These are phyloP conservation scores for Gasteruption jaculator DNA, from an alignment of 2,888 invertebrate species.

Conservation along the genomic window DNA sequence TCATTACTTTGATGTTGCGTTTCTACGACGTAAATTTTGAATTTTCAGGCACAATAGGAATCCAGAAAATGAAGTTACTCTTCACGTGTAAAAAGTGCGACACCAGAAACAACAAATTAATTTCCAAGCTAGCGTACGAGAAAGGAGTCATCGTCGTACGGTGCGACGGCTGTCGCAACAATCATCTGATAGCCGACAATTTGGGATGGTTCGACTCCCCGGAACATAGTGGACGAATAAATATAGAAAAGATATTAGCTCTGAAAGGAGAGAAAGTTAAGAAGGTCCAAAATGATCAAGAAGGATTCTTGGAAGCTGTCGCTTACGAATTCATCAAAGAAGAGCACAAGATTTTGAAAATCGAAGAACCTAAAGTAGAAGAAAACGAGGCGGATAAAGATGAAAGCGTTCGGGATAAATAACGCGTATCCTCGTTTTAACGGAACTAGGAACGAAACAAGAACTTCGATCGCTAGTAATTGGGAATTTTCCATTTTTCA, in stretches of 20 bases:
- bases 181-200: slow-evolving; percentile 95
- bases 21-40: no score
- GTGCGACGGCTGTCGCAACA: slow-evolving; percentile 82
- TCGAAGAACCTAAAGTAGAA: slow-evolving; percentile 3
- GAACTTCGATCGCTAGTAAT: no score
- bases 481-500: no score
- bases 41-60: no score
- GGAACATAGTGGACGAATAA: slow-evolving; percentile 61
- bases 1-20: no score
- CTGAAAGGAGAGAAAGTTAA: slow-evolving; percentile 81
- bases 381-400: not conserved
- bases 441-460: no score
- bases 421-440: no score
- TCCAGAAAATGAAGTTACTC: slow-evolving; percentile 68
- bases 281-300: slow-evolving; percentile 49
- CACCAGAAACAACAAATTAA: slow-evolving; percentile 70
- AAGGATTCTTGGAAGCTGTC: slow-evolving; percentile 55
- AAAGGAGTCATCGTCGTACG: slow-evolving; percentile 89
- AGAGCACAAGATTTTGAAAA: slow-evolving; percentile 23
- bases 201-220: slow-evolving; percentile 89
- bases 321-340: no score
- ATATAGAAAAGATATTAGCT: slow-evolving; percentile 87
- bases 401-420: not conserved
- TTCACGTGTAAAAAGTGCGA: slow-evolving; percentile 90
- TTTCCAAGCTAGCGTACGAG: slow-evolving; percentile 80